Evolutionary conservation across 2,888 invertebrate genomes (phyloP).

Genomic region (Orthosia gracilis): DNA sequence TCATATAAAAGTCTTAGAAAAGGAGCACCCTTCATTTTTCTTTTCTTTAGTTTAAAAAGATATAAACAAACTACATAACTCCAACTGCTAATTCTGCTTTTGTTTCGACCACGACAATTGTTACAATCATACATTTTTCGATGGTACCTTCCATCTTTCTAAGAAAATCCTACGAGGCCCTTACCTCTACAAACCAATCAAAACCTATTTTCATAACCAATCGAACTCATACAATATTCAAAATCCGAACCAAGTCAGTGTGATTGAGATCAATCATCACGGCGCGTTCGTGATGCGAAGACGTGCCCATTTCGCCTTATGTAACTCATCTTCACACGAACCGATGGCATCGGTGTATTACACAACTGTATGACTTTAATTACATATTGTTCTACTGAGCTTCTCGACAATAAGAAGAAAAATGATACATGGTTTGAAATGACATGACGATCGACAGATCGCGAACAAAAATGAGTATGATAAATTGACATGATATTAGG

Average conservation of each 20-base stretch:
- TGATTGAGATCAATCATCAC: constrained; percentile 51
- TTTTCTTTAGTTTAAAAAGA: background rate
- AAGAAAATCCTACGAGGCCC: no score
- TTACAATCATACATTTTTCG: background rate
- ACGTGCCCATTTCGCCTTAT: constrained; percentile 46
- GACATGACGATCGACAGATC: constrained; percentile 9
- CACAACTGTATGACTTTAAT: constrained; percentile 44
- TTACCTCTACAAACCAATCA: background rate
- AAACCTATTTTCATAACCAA: constrained; percentile 1
- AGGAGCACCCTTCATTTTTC: accelerated
- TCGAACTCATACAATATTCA: constrained; percentile 20
- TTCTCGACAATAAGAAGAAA: constrained; percentile 8
- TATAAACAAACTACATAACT: background rate
- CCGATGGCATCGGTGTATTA: constrained; percentile 39
- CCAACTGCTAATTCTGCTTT: background rate
- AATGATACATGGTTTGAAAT: constrained; percentile 5
- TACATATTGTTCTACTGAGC: constrained; percentile 55
- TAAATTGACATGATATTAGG: background rate
- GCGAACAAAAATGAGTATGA: background rate
- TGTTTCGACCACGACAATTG: background rate
- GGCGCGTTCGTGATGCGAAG: constrained; percentile 42
- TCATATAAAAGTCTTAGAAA: background rate
- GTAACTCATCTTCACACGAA: constrained; percentile 64
- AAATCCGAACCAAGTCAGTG: constrained; percentile 44
- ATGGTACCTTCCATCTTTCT: background rate